Evolutionary conservation across 23 tunicate genomes (phyloP).

Genomic region (Oikopleura dioica): DNA sequence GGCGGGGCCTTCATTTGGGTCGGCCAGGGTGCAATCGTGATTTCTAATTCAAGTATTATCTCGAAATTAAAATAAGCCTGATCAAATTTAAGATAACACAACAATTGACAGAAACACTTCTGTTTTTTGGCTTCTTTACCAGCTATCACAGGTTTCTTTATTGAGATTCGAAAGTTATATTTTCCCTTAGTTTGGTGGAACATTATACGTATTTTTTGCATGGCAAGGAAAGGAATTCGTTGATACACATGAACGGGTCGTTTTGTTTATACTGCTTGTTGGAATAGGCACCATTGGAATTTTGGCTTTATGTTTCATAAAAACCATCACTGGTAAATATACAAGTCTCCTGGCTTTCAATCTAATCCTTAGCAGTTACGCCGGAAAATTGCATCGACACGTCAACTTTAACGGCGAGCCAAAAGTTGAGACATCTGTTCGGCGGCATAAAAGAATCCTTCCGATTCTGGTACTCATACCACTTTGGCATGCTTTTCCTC

Average conservation of each 20-base stretch:
- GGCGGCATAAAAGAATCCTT: not conserved
- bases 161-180: not conserved
- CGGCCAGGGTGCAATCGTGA: not conserved
- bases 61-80: too few relatives aligned
- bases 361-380: not conserved
- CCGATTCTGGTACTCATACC: not conserved
- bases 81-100: not conserved
- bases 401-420: not conserved
- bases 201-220: not conserved
- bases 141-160: not conserved
- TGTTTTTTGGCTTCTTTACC: slow-evolving; percentile 7
- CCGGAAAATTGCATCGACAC: not conserved
- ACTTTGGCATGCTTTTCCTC: not conserved
- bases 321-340: not conserved
- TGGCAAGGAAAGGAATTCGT: not conserved
- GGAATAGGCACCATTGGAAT: not conserved
- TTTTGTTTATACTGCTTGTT: not conserved
- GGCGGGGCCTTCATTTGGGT: slow-evolving; percentile 13
- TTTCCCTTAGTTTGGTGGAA: not conserved
- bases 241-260: not conserved
- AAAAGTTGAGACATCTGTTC: not conserved
- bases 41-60: slow-evolving; percentile 3
- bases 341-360: not conserved
- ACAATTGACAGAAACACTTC: slow-evolving; percentile 7
- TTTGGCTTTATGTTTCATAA: not conserved